Percentiles rank a stretch among this genome's conserved stretches.
Conservation (phyloP, 2,888 invertebrate species). For the Stratiomys singularior region DNA sequence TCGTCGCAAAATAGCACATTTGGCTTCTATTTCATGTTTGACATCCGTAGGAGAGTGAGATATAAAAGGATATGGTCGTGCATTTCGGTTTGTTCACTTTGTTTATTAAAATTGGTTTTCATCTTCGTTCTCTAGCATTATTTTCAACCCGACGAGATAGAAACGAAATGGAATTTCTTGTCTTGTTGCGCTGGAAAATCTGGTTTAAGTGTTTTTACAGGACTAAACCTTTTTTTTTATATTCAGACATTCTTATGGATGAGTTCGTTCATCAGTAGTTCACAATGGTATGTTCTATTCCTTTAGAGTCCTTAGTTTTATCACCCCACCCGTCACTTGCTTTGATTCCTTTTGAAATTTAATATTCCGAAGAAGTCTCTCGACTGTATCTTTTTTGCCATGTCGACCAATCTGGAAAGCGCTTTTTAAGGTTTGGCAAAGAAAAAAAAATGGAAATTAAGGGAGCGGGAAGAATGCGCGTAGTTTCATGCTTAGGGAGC, state of each 20-base stretch:
- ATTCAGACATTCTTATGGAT: too few species aligned
- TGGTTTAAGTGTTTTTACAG: too few species aligned
- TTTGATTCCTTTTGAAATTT: slow-evolving; percentile 1
- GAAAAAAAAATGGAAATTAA: too few species aligned
- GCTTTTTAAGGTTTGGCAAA: neutral
- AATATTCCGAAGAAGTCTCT: neutral
- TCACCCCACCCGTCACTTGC: too few species aligned
- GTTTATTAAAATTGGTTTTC: neutral
- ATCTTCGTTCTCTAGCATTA: neutral
- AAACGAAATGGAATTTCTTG: too few species aligned
- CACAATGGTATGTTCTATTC: too few species aligned
- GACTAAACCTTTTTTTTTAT: too few species aligned
- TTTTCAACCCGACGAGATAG: too few species aligned
- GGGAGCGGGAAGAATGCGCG: neutral
- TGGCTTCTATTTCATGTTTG: neutral
- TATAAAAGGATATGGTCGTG: neutral
- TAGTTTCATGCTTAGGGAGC: neutral
- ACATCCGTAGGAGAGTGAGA: neutral
- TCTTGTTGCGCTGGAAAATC: too few species aligned
- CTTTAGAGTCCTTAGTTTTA: too few species aligned
- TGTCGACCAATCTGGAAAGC: neutral
- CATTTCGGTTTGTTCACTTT: neutral
- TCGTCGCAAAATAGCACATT: neutral
- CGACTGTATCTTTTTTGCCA: neutral
- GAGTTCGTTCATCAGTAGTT: too few species aligned